Evolutionary conservation across 2,797 vertebrate genomes (phyloP), one percentile per base, ranked within the genome.

Genomic region (Paramormyrops hopkinsi): DNA sequence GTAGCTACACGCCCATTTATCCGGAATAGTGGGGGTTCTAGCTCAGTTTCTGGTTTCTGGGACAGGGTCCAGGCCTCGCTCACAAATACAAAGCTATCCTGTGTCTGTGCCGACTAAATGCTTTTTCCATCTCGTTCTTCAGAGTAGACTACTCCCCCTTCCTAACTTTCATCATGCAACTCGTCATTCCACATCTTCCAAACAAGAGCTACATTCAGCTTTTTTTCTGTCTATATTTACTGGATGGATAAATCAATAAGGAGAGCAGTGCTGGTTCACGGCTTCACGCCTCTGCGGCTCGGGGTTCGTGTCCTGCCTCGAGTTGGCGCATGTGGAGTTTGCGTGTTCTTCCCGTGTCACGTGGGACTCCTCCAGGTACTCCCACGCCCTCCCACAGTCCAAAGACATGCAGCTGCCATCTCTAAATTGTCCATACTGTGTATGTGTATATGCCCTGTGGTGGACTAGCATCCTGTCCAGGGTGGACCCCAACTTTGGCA

Each of bases 11-110:
- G 3, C 41, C 17, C 17, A 4, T 44, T 82, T 82, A 46, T 46
- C 41, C 41, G 3, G 37, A 44, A 82, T 46, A 82, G 41, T 22
- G 37, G 41, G 73, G 76, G 76, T 82, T 82, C 76, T 46, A 82
- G 19, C 76, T 82, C 37, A 73, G 69, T 73, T 82, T 82, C 41
- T 82, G 8, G 76, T 46, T 82, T 82, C 76, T 82, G 76, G 76
- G 76, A 59, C 8, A 0, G 86, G 33, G 33, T 56, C 53, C 51
- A 87, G 86, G 0, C 29, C 53, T 59, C 17, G 0, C 29, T 54
- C 29, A 41, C 33, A 56, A 41, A 62, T 19, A 56, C 51, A 87
- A 87, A 56, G 86, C 53, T 87, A 41, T 53, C 53, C 25, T 87
- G 82, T 59, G 53, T 87, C 51, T 87, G 33, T 29, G 12, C 51